Evolutionary conservation across 2,888 invertebrate species (phyloP).

Genomic region (Sicus ferrugineus): DNA sequence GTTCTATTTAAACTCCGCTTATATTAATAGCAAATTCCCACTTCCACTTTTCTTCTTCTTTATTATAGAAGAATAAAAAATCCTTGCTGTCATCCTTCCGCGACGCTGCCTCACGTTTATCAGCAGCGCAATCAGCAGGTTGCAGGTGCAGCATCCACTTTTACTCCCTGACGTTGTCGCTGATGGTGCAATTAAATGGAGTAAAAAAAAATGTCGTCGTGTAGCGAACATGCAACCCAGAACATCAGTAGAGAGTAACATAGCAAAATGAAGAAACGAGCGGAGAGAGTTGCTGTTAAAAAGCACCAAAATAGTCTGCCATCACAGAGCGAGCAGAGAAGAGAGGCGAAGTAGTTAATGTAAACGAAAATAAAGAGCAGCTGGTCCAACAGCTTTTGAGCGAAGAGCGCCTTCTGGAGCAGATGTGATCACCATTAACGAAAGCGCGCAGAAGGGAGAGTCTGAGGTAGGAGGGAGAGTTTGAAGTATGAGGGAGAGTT

Average conservation of each 20-base stretch:
- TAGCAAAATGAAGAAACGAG: neutral
- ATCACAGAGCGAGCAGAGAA: neutral
- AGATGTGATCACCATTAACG: too few relatives aligned
- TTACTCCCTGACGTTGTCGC: conserved; percentile 24
- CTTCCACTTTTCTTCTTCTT: neutral
- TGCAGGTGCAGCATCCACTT: neutral
- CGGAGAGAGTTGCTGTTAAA: neutral
- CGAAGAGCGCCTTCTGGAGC: too few relatives aligned
- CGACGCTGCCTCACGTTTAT: neutral
- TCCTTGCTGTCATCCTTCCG: too few relatives aligned
- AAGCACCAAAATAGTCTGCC: neutral
- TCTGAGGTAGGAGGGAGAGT: too few relatives aligned
- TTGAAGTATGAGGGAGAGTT: too few relatives aligned
- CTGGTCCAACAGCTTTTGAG: neutral
- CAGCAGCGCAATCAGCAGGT: neutral
- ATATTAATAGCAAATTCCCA: neutral
- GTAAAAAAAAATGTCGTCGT: too few relatives aligned
- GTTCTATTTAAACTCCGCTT: neutral
- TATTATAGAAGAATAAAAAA: neutral
- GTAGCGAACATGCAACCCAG: conserved; percentile 4
- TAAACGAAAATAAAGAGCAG: neutral
- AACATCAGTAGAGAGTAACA: neutral
- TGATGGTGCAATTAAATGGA: conserved; percentile 28
- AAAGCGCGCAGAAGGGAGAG: too few relatives aligned
- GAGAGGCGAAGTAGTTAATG: too few relatives aligned